Base-by-base conservation (phyloP, 2,888 invertebrate genomes). In the Xiphydria camelus region DNA sequence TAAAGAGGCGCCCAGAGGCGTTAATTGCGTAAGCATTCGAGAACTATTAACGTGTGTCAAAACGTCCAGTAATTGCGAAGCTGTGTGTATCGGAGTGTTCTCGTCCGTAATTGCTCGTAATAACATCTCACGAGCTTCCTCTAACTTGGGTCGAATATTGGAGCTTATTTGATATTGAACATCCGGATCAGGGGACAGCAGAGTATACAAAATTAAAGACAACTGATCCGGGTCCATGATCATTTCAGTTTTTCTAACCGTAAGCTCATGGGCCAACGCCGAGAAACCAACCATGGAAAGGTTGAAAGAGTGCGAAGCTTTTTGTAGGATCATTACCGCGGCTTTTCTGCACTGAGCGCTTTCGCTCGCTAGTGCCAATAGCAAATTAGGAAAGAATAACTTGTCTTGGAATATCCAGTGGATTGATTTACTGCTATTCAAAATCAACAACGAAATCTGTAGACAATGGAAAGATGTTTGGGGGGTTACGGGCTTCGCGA, bases 181-280 rank as follows among this genome's bases (percentile, higher is more conserved):
- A 17, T 79, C 70, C 4, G 79, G 77, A 56, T 82, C 79, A 4
- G 81, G 78, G 0, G 81, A 82, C 1, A 88, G 56, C 41, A 86
- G 73, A 7, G 83, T 83, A 53, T 82, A 85, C 1, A 89, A 64
- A 14, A 84, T 76, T 25, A 87, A 74, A 0, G 82, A 77, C 12
- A 87, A 71, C 64, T 89, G 89, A 50, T 87, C 83, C 23, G 80
- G 74, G 60, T 90, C 89, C 49, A 87, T 68, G 19, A 80, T 53
- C 26, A 90, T 77, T 65, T 89, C 89, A 41, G 81, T 76, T 47
- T 76, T 76, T 31, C 82, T 79, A 3, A 64, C 53, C n/a, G 73
- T 45, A 1, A 85, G 50, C 58, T 82, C 78, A 43, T 77, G 69
- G 15, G 83, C 53, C 4, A 85, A 56, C 1, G 49, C 42, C 4